Conservation (phyloP, 2,888 invertebrate genomes). For the Drosophila tanythrix region DNA sequence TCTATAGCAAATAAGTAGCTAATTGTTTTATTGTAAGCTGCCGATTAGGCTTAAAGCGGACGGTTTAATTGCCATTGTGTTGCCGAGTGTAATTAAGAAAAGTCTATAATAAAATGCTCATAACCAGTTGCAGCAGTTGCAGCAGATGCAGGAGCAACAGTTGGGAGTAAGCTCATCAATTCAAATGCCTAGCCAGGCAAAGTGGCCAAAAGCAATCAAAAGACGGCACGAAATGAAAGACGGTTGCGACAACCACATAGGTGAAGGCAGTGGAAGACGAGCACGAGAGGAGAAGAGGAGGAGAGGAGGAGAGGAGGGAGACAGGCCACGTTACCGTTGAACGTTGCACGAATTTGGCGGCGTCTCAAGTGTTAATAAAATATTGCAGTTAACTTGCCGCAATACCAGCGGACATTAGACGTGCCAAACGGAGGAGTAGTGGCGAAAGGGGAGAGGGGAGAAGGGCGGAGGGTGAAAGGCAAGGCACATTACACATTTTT, state of each 20-base stretch:
- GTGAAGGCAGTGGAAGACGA: not conserved
- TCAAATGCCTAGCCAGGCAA: constrained; percentile 28
- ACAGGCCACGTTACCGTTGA: constrained; percentile 28
- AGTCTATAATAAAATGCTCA: constrained; percentile 35
- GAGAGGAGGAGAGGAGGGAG: not conserved
- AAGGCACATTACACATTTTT: constrained; percentile 19
- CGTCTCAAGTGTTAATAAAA: constrained; percentile 78
- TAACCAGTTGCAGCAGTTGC: constrained; percentile 9
- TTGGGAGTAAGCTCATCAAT: constrained; percentile 28
- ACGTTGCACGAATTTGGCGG: constrained; percentile 65
- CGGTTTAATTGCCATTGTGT: not conserved
- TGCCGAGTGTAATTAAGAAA: constrained; percentile 45
- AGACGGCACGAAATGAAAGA: constrained; percentile 46
- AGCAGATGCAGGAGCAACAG: not conserved
- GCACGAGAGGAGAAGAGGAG: not conserved
- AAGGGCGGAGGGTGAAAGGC: constrained; percentile 16
- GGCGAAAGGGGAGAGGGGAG: not conserved
- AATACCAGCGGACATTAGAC: constrained; percentile 44
- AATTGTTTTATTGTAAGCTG: not conserved
- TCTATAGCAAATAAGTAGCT: not conserved
- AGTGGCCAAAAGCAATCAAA: constrained; percentile 63
- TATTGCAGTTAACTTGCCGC: constrained; percentile 73
- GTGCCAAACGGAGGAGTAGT: not conserved
- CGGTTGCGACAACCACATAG: constrained; percentile 23
- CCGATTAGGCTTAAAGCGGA: not conserved